Evolutionary conservation across 2,888 invertebrate genomes (phyloP).

Genomic region (Campaea margaritaria): DNA sequence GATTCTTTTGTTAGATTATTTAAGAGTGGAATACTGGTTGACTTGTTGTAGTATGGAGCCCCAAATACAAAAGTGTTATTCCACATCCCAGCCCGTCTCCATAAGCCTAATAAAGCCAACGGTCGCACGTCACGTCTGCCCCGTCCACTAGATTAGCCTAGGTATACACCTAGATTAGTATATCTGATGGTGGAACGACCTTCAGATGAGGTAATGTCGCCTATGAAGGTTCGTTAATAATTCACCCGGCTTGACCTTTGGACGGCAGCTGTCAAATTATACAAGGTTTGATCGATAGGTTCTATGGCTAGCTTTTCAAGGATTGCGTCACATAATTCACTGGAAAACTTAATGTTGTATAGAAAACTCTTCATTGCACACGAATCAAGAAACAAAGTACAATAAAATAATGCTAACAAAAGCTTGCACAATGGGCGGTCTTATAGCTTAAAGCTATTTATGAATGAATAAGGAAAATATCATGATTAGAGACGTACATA

Average conservation of each 20-base stretch:
- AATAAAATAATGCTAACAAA: no score
- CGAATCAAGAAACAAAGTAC: no score
- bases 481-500: no score
- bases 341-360: background rate
- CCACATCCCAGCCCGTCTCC: no score
- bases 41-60: no score
- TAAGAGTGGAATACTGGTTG: no score
- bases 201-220: conserved; percentile 28
- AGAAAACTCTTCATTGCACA: no score
- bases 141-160: background rate
- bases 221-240: conserved; percentile 17
- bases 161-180: background rate
- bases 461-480: no score
- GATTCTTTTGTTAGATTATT: no score
- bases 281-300: conserved; percentile 20
- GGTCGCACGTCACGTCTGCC: background rate
- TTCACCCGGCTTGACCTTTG: conserved; percentile 31
- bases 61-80: no score
- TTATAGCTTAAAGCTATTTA: no score
- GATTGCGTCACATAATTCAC: background rate
- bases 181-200: conserved; percentile 3
- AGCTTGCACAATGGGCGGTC: no score
- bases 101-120: background rate
- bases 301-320: background rate
- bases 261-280: conserved; percentile 5